Conservation (phyloP, 2,888 invertebrate species). For the Lycaena phlaeas region DNA sequence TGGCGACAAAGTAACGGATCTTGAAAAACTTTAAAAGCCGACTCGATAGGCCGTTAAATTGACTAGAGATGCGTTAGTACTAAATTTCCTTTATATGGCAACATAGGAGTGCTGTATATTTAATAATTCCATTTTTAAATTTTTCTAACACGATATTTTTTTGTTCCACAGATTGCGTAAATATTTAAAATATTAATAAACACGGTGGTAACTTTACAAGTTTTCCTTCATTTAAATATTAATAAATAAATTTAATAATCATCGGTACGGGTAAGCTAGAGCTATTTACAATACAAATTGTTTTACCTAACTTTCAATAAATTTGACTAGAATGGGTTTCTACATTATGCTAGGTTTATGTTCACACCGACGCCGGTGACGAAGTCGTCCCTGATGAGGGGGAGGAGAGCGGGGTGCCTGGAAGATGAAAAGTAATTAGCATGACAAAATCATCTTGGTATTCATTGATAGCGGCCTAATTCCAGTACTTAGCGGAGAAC, state of each 20-base stretch:
- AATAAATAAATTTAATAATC: neutral
- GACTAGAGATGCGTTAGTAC: constrained; percentile 1
- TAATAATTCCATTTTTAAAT: neutral
- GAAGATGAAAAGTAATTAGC: too few relatives aligned
- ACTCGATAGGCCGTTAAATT: constrained; percentile 5
- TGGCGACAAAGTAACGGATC: neutral
- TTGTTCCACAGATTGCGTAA: neutral
- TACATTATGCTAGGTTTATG: constrained; percentile 61
- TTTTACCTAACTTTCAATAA: neutral
- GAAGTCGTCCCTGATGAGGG: constrained; percentile 78
- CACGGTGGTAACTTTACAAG: neutral
- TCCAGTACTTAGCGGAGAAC: too few relatives aligned
- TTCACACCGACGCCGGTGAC: constrained; percentile 75
- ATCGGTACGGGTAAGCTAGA: neutral
- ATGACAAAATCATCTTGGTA: too few relatives aligned
- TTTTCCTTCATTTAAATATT: neutral
- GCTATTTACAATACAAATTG: constrained; percentile 7
- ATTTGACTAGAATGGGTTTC: constrained; percentile 19
- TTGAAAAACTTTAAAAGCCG: neutral
- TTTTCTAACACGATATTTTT: neutral
- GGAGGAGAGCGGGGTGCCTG: constrained; percentile 77
- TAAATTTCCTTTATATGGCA: neutral
- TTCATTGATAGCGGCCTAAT: too few relatives aligned
- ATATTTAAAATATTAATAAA: neutral
- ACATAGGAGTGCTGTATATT: neutral